Evolutionary conservation across 2,797 vertebrate species (phyloP), one percentile per base, ranked within the genome.

Genomic region (Phoebastria nigripes): DNA sequence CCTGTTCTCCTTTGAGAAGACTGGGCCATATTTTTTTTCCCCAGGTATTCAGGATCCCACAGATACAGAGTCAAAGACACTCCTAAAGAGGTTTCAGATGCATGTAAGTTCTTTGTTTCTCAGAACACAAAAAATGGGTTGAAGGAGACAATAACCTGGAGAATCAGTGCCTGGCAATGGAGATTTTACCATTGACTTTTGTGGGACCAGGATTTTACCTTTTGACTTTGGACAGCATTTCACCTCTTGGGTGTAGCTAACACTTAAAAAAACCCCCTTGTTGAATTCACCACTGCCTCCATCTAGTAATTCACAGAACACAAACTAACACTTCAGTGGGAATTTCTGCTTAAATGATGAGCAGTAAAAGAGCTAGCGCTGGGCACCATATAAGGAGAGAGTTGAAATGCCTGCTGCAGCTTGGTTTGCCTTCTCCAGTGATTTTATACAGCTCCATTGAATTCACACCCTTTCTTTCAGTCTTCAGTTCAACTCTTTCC

Each of bases 351-450:
- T 39, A 24, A 12, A 82, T 0, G 12, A 76, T 24, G 15, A 73
- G 63, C 35, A 84, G 11, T 41, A 29, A 20, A 59, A 71, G 44
- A 69, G n/a, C 8, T 35, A 91, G 77, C 15, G 8, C 1, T n/a
- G n/a, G 39, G 12, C 42, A 63, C 87, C 59, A 18, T 73, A 90
- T 49, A 78, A 91, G 86, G 80, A 93, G 14, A 87, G 11, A 69
- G 25, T 1, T 73, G 31, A 55, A 70, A 82, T 33, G 29, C 14
- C 35, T 88, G 2, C 35, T 66, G n/a, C 21, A 89, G 25, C 58
- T 58, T 58, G 51, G 51, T n/a, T 87, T 87, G 86, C 44, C 54
- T 85, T 82, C 74, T 84, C 41, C 18, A 20, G 73, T 44, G 18
- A 41, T 73, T 96, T 92, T 63, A 41, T n/a, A 37, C 2, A 28